Evolutionary conservation across 2,888 invertebrate species (phyloP).

Genomic region (Hypercompe scribonia): DNA sequence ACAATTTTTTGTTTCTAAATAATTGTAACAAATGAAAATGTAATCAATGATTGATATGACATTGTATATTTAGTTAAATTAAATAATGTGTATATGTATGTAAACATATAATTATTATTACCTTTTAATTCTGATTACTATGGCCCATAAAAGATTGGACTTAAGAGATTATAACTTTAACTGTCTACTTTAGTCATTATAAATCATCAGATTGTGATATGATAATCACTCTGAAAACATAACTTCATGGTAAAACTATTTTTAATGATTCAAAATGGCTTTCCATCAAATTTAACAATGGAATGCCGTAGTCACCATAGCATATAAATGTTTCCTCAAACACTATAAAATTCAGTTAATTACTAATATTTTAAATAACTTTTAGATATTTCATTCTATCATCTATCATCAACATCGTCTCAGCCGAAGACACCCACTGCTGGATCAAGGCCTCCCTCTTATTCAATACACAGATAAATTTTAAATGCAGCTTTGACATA

Average conservation of each 20-base stretch:
- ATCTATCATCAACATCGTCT: no score
- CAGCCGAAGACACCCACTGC: no score
- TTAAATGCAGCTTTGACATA: neutral
- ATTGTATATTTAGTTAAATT: no score
- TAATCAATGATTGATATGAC: no score
- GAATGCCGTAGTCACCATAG: neutral
- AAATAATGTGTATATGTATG: no score
- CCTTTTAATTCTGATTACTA: neutral
- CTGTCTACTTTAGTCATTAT: neutral
- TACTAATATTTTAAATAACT: neutral
- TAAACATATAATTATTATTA: neutral
- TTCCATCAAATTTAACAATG: neutral
- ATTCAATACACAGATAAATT: no score
- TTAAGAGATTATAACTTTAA: neutral
- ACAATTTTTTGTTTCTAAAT: no score
- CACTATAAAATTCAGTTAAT: neutral
- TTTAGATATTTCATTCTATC: neutral
- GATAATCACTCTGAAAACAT: neutral
- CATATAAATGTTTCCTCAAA: neutral
- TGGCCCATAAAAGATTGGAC: neutral
- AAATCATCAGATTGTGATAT: neutral
- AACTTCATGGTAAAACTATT: neutral
- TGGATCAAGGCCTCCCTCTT: no score
- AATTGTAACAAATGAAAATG: no score
- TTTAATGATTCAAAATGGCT: neutral